Conservation (phyloP, 2,797 vertebrate genomes). For the Eremophila alpestris region DNA sequence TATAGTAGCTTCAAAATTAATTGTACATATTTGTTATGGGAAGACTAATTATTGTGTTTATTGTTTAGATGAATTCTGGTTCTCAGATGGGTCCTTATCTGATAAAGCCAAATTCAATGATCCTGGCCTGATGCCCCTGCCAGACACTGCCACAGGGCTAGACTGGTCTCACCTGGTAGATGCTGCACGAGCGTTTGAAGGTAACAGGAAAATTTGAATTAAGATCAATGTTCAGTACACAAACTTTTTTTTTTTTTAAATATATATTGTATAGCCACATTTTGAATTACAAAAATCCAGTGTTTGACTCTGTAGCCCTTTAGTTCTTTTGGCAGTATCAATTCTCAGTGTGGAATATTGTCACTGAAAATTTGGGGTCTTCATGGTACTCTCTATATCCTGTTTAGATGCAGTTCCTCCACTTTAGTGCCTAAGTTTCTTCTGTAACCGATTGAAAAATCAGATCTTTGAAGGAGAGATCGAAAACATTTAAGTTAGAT, state of each 20-base stretch:
- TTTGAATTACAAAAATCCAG: background rate
- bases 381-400: background rate
- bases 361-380: background rate
- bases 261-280: background rate
- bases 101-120: constrained; percentile 95
- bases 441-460: background rate
- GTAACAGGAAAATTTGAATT: constrained; percentile 81
- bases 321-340: background rate
- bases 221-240: constrained; percentile 36
- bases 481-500: background rate
- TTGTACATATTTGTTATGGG: constrained; percentile 17
- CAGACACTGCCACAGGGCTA: constrained; percentile 90
- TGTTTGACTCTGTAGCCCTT: background rate
- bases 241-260: background rate
- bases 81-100: constrained; percentile 94
- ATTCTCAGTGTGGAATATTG: background rate
- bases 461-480: background rate
- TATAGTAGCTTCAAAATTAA: constrained; percentile 15
- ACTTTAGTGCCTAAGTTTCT: background rate
- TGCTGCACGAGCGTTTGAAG: constrained; percentile 96
- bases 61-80: constrained; percentile 94
- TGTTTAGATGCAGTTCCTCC: background rate
- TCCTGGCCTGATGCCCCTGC: constrained; percentile 95
- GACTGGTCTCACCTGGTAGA: constrained; percentile 97
- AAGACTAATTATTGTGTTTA: constrained; percentile 70